Evolutionary conservation across 2,113 vertebrate genomes (phyloP), one percentile per base, ranked within the genome.

Genomic region (Myiopsitta monachus): DNA sequence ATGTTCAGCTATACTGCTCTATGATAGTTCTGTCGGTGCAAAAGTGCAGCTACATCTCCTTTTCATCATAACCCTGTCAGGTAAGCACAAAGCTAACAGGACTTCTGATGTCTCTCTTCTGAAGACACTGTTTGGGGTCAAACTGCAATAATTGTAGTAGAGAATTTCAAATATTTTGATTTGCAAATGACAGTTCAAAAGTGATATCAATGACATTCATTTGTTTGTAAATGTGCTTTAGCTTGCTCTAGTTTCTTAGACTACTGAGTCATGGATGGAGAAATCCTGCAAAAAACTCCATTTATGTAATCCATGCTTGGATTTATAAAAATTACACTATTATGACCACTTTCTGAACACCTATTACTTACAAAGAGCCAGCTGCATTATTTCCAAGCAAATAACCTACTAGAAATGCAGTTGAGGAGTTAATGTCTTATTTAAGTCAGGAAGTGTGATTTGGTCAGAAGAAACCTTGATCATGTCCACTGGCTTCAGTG

Each of bases 41-140:
- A 22, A 21, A 41, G 9, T 36, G 3, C 26, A 52, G 2, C 39
- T 79, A 0, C 5, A 11, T 43, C 44, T 43, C 33, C 3, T 23
- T 63, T 11, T 70, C 11, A 8, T 41, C 11, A 1, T 47, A 33
- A 28, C 8, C 3, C 21, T 33, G 4, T 51, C 14, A 46, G 52
- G 36, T 61, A 51, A 66, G 18, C 9, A 18, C n/a, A 26, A 89
- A 83, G 44, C 22, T 49, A n/a, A 16, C 22, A n/a, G 8, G 7
- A 9, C 11, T 77, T 66, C 52, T 36, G 9, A 9, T 41, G 2
- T 47, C 11, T 38, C 6, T 51, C 28, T 62, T 31, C 36, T 70
- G 28, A 67, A 78, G 33, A 6, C 21, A 10, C 19, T 77, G 63
- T 3, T 24, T 47, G 3, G 5, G 17, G 27, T 81, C 21, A 57